Conservation (phyloP, 1,140 invertebrate species). For the Drosophila nannoptera region DNA sequence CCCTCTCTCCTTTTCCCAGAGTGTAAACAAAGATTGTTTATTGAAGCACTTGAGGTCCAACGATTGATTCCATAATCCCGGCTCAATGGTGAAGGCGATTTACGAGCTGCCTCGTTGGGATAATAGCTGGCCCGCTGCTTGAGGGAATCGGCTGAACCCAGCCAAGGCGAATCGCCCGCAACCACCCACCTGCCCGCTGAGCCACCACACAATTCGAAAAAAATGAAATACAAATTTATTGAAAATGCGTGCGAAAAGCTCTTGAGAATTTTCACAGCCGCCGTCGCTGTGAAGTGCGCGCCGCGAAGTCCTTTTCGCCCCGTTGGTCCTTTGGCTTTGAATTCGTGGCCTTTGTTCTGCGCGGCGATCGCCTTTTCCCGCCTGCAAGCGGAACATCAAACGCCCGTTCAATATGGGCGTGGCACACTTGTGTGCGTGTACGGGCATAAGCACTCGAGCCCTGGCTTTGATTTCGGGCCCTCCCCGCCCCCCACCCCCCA, state of each 20-base stretch:
- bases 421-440: conserved; percentile 59
- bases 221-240: conserved; percentile 41
- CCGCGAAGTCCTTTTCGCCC: conserved; percentile 7
- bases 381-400: conserved; percentile 58
- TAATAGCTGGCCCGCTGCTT: conserved; percentile 17
- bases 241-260: conserved; percentile 59
- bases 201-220: conserved; percentile 16
- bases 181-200: neutral
- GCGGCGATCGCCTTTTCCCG: conserved; percentile 41
- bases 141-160: neutral
- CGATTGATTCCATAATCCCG: conserved; percentile 24
- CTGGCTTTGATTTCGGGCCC: neutral
- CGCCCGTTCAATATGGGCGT: conserved; percentile 4
- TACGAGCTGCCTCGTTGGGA: conserved; percentile 17
- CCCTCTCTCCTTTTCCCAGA: neutral
- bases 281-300: conserved; percentile 30
- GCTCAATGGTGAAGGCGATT: neutral
- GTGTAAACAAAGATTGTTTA: conserved; percentile 6
- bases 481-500: conserved; percentile 49
- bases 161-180: neutral
- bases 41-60: conserved; percentile 13
- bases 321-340: conserved; percentile 25
- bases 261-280: conserved; percentile 47
- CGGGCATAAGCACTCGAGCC: conserved; percentile 57
- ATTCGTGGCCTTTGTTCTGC: conserved; percentile 19